phyloP scores from a whole-genome alignment of 1,140 invertebrate genomes.

The Hormaphis cornu region DNA sequence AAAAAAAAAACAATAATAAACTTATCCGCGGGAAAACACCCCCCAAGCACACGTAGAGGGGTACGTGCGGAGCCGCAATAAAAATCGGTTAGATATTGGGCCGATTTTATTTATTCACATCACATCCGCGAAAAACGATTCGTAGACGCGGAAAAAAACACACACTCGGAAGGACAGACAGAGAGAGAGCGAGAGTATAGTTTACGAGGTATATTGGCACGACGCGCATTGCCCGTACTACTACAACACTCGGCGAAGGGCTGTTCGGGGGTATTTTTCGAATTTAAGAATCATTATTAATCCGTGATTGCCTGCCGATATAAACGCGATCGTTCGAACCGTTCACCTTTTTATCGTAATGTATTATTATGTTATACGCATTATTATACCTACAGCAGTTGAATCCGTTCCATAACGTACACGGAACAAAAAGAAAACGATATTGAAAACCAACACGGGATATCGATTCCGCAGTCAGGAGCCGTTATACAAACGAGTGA shows the following conservation, averaged over 20 bases:
- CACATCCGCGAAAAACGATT: slow-evolving; percentile 8
- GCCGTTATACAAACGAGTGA: too few species aligned
- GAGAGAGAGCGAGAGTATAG: background rate
- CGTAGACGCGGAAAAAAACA: slow-evolving; percentile 4
- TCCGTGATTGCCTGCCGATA: too few species aligned
- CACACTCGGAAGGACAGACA: background rate
- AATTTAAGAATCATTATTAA: background rate
- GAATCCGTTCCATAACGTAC: too few species aligned
- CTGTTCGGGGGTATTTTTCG: background rate
- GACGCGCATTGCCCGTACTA: too few species aligned
- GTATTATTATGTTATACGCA: too few species aligned
- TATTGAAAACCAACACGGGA: background rate
- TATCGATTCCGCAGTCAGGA: background rate
- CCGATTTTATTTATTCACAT: slow-evolving; percentile 16
- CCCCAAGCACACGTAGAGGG: too few species aligned
- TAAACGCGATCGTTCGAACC: background rate
- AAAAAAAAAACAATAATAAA: too few species aligned
- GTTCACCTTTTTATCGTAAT: background rate
- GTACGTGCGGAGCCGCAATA: background rate
- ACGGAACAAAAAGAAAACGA: slow-evolving; percentile 10
- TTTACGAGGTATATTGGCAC: too few species aligned
- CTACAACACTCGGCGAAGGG: background rate
- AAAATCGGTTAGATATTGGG: slow-evolving; percentile 24
- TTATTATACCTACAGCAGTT: too few species aligned
- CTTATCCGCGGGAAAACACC: background rate